Conservation (phyloP, 2,888 invertebrate genomes). For the Ypsolopha scabrella region DNA sequence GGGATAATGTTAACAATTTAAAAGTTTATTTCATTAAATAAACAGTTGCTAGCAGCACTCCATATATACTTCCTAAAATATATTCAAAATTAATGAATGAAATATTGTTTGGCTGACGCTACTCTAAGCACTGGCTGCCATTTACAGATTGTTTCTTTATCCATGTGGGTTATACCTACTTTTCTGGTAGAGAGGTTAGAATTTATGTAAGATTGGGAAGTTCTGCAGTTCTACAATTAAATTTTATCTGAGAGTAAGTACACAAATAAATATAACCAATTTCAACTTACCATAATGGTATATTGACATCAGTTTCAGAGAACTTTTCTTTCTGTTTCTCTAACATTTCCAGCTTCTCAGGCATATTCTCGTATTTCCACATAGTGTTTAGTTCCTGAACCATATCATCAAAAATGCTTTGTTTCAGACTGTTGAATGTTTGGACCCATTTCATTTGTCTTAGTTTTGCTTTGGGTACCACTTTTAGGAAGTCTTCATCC, state of each 20-base stretch:
- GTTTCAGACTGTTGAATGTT: constrained; percentile 53
- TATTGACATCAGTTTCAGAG: constrained; percentile 28
- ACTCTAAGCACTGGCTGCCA: no score
- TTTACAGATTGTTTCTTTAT: no score
- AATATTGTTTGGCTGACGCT: no score
- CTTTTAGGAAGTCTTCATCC: constrained; percentile 57
- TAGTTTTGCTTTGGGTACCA: constrained; percentile 49
- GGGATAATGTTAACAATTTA: no score
- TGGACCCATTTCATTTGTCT: constrained; percentile 55
- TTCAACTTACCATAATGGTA: constrained; percentile 28
- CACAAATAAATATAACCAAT: not conserved
- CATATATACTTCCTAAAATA: no score
- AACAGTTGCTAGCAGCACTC: no score
- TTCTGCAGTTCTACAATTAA: not conserved
- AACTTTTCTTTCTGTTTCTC: constrained; percentile 54
- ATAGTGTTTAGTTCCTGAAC: constrained; percentile 48
- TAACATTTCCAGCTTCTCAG: constrained; percentile 40
- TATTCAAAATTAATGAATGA: no score
- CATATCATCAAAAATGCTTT: constrained; percentile 50
- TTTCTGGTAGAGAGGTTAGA: no score
- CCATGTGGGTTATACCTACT: no score
- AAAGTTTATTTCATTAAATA: no score
- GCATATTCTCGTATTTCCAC: constrained; percentile 60
- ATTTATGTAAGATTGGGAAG: no score
- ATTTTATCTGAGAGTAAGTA: not conserved